Conservation (phyloP, 2,113 vertebrate genomes). For the Sterrhoptilus dennistouni region DNA sequence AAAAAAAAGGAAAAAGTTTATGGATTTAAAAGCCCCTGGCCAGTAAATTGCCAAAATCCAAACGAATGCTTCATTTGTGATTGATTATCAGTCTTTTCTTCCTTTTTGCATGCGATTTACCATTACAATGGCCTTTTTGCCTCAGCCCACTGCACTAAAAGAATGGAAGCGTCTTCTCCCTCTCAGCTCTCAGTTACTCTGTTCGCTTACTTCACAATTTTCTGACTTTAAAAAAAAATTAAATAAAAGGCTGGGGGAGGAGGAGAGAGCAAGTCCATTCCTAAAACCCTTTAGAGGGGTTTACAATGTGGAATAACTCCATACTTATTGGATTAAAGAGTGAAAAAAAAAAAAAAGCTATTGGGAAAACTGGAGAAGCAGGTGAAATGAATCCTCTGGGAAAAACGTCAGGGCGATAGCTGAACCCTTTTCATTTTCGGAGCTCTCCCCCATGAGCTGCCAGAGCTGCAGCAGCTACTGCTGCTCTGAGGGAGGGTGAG, state of each 20-base stretch:
- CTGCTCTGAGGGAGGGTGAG: constrained; percentile 22
- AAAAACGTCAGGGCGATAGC: not conserved
- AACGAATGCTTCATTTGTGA: constrained; percentile 66
- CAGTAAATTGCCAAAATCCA: constrained; percentile 49
- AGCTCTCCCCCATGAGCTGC: constrained; percentile 5
- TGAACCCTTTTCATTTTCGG: not conserved
- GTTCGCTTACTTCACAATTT: constrained; percentile 57
- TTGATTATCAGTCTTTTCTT: constrained; percentile 77
- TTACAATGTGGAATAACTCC: constrained; percentile 1
- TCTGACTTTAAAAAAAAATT: constrained; percentile 34
- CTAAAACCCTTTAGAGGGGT: not conserved
- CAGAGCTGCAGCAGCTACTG: constrained; percentile 23
- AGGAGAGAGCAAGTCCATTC: not conserved
- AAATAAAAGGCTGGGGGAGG: not conserved
- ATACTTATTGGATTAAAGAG: not conserved
- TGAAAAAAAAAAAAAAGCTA: not conserved
- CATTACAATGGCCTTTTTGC: constrained; percentile 90
- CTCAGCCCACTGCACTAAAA: constrained; percentile 83
- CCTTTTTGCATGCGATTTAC: constrained; percentile 81
- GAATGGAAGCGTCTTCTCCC: constrained; percentile 78
- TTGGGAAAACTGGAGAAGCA: constrained; percentile 1
- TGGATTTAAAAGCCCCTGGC: constrained; percentile 12
- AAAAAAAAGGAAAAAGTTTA: not conserved
- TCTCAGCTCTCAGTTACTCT: constrained; percentile 51
- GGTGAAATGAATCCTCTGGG: constrained; percentile 58